phyloP scores from a whole-genome alignment of 2,113 vertebrate species.

The Centropristis striata region DNA sequence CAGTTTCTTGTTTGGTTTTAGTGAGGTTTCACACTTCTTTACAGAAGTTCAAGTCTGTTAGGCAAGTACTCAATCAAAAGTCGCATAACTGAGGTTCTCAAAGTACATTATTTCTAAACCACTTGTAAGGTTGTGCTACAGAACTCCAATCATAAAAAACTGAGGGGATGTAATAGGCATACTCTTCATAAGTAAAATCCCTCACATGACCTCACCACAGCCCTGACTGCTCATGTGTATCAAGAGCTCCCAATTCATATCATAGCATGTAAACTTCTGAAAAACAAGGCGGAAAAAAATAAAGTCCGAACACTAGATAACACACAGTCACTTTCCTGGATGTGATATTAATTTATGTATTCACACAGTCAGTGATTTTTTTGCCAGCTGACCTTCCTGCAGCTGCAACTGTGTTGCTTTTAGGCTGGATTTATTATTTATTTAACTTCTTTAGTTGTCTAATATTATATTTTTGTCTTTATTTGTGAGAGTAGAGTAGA shows the following conservation, averaged over 20 bases:
- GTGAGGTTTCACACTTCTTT: not conserved
- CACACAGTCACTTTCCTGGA: too few relatives aligned
- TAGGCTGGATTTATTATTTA: too few relatives aligned
- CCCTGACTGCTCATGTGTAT: not conserved
- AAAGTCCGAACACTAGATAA: too few relatives aligned
- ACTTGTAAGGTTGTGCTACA: not conserved
- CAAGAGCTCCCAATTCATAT: not conserved
- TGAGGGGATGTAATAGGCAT: too few relatives aligned
- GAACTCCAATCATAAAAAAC: not conserved
- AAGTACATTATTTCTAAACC: not conserved
- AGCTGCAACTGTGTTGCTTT: too few relatives aligned
- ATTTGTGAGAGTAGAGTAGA: too few relatives aligned
- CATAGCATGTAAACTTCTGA: not conserved
- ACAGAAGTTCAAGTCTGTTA: not conserved
- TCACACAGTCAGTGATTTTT: too few relatives aligned
- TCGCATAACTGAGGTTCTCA: not conserved
- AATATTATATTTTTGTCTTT: too few relatives aligned
- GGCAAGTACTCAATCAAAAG: not conserved
- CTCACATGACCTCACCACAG: not conserved
- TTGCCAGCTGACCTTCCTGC: too few relatives aligned
- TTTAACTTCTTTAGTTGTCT: too few relatives aligned
- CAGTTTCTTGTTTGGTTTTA: constrained; percentile 21
- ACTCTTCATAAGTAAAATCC: not conserved
- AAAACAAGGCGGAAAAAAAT: too few relatives aligned
- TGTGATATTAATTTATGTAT: too few relatives aligned